Evolutionary conservation across 2,113 vertebrate species (phyloP).

Genomic region (Mesembrinibis cayennensis): DNA sequence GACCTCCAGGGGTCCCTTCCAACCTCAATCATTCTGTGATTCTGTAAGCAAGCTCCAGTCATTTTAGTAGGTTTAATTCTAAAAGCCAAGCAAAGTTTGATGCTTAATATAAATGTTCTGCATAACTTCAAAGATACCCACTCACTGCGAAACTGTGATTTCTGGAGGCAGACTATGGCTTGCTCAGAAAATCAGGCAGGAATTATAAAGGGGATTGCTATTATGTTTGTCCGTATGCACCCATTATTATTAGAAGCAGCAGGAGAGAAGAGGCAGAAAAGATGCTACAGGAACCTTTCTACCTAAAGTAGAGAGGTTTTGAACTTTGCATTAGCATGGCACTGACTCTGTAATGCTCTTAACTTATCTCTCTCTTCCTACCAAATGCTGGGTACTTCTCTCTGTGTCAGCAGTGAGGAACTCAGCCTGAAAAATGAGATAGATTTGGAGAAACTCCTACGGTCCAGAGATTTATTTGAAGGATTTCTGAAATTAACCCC

Average conservation of each 20-base stretch:
- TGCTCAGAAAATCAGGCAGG: slow-evolving; percentile 37
- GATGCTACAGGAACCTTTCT: background rate
- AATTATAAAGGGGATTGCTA: background rate
- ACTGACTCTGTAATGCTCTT: background rate
- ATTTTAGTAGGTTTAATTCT: background rate
- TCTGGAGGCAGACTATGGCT: slow-evolving; percentile 55
- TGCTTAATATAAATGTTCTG: slow-evolving; percentile 61
- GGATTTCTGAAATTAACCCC: background rate
- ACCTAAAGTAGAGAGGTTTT: background rate
- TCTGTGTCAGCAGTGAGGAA: background rate
- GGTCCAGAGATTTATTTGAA: background rate
- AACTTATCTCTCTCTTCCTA: background rate
- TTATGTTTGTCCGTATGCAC: slow-evolving; percentile 31
- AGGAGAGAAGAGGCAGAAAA: background rate
- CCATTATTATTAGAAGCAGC: slow-evolving; percentile 36
- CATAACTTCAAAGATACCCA: slow-evolving; percentile 39
- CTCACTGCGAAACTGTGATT: slow-evolving; percentile 60
- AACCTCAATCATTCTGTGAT: background rate
- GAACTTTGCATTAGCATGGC: background rate
- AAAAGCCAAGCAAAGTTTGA: slow-evolving; percentile 23
- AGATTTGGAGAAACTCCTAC: background rate
- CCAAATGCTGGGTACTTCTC: background rate
- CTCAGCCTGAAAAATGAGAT: background rate
- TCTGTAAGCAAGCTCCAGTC: background rate
- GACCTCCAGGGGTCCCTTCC: background rate